phyloP scores from a whole-genome alignment of 35 echinoderm and acorn worm genomes.

The Eucidaris tribuloides region DNA sequence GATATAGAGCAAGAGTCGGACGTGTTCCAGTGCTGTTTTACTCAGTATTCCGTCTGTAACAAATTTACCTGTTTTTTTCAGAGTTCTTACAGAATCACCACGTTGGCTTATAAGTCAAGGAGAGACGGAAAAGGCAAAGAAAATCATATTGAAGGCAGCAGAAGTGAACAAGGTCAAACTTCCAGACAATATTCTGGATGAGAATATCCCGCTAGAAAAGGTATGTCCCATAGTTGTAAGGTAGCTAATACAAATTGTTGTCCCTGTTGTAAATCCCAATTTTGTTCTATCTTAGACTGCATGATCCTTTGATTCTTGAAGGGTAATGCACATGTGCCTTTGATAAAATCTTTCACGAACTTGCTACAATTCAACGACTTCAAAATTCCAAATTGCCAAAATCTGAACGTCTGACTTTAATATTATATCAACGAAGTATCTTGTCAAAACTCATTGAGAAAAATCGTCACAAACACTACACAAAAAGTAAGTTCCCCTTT shows the following conservation, averaged over 20 bases:
- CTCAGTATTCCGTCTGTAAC: too few species aligned
- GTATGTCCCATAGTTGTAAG: too few species aligned
- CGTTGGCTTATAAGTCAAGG: conserved; percentile 15
- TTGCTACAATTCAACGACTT: neutral
- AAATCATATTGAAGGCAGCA: conserved; percentile 16
- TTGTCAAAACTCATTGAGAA: too few species aligned
- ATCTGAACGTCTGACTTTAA: neutral
- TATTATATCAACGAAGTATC: too few species aligned
- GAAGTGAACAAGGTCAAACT: conserved; percentile 26
- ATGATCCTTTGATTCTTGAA: neutral
- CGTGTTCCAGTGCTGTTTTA: too few species aligned
- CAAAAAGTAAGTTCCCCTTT: too few species aligned
- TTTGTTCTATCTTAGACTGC: neutral
- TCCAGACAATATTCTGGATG: conserved; percentile 15
- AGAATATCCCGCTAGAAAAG: neutral
- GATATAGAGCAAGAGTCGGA: too few species aligned
- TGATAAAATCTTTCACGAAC: neutral
- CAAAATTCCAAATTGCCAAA: neutral
- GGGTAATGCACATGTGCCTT: neutral
- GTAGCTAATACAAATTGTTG: too few species aligned
- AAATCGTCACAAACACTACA: too few species aligned
- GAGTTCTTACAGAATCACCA: conserved; percentile 18
- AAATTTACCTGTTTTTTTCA: too few species aligned
- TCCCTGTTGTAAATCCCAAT: too few species aligned
- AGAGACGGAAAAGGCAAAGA: neutral